phyloP scores from a whole-genome alignment of 1,140 invertebrate species.

The Drosophila kohkoa region DNA sequence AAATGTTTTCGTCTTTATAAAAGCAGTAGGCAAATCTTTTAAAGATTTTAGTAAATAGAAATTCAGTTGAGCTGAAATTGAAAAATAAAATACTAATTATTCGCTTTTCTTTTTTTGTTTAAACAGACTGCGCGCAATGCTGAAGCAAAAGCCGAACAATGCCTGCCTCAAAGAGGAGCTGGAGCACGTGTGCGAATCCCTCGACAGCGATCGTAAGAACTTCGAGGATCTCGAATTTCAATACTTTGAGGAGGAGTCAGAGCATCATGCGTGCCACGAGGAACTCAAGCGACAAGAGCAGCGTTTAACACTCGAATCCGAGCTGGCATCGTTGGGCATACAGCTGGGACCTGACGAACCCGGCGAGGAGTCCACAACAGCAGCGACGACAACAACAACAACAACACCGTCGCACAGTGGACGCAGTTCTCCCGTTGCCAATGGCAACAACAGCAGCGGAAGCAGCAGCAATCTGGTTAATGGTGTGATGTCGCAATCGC shows the following conservation, averaged over 20 bases:
- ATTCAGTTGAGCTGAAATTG: no score
- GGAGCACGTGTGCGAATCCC: conserved; percentile 87
- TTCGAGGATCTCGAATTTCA: conserved; percentile 98
- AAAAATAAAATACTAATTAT: background rate
- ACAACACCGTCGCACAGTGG: background rate
- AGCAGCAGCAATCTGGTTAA: conserved; percentile 55
- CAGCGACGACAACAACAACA: no score
- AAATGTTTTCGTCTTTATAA: no score
- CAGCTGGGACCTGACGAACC: conserved; percentile 58
- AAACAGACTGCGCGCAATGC: conserved; percentile 86
- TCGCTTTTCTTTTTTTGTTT: conserved; percentile 17
- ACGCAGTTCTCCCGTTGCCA: conserved; percentile 20
- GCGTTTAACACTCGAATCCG: conserved; percentile 85
- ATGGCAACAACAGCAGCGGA: background rate
- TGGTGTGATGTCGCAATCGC: conserved; percentile 83
- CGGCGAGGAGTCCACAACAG: conserved; percentile 31
- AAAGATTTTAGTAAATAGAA: no score
- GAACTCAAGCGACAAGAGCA: conserved; percentile 92
- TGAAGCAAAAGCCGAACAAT: conserved; percentile 85
- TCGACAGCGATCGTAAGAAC: conserved; percentile 91
- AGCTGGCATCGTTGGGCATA: conserved; percentile 62
- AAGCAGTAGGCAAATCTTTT: no score
- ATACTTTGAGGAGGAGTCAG: conserved; percentile 95
- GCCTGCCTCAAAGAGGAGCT: conserved; percentile 87
- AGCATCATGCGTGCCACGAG: conserved; percentile 92